Evolutionary conservation across 2,888 invertebrate species (phyloP), one percentile per base, ranked within the genome.

Genomic region (Eupithecia dodoneata): DNA sequence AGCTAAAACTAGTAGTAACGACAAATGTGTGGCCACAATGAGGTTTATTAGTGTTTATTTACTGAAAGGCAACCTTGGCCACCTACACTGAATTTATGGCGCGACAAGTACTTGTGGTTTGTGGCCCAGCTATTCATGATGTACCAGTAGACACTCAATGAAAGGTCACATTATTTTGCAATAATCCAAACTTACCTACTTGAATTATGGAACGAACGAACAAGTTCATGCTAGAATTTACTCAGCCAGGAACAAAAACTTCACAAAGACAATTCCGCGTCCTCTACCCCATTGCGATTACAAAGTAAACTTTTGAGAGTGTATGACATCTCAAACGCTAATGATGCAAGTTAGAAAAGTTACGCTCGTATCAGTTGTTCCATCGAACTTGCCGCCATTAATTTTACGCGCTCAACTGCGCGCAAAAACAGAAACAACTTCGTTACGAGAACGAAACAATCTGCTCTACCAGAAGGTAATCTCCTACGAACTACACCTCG

Each of bases 381-480:
- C 84, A 87, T 86, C 82, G 82, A 88, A 86, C 84, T 85, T 81
- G 76, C 80, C 82, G 76, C 83, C 86, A 89, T 87, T 89, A 87
- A 90, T 90, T 89, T 85, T 85, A 84, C 84, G 78, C 83, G 84
- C 85, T 80, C 81, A 82, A 84, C 81, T 85, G 86, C 83, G 81
- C 82, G 79, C 82, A 81, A 84, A 85, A 88, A 89, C 84, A 85
- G 83, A 86, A 69, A 86, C 84, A 87, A 87, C 85, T 88, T 88
- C 83, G 85, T 85, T 87, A 88, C 85, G 84, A 63, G 42, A 87
- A 82, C 74, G 77, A 85, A 84, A 85, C 80, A 86, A 82, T 82
- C 83, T 76, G 78, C 67, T 63, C 67, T 10, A 44, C 76, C 77
- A 71, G 74, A 71, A 73, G 44, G 76, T 79, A 76, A 79, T 79